Percentiles rank a stretch among this genome's conserved stretches.
These are phyloP conservation scores for Peromyscus maniculatus DNA, from an alignment of 2,113 vertebrate species.

Conservation along the genomic window DNA sequence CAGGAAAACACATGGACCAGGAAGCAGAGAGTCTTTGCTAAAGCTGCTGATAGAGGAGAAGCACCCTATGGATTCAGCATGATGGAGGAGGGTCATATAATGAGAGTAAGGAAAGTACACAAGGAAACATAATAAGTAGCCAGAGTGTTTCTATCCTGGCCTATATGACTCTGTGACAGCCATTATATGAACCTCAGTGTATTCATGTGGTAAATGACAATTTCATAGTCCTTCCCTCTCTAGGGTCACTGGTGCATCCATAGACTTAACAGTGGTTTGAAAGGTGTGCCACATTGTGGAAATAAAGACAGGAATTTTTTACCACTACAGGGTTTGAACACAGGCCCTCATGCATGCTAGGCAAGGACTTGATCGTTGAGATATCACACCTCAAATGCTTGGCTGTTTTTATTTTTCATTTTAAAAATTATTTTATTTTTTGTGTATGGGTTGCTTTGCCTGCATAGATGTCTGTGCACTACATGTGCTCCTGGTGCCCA, in stretches of 20 bases:
- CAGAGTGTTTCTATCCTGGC: too few relatives aligned
- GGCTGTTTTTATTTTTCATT: background rate
- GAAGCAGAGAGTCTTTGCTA: background rate
- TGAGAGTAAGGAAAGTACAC: too few relatives aligned
- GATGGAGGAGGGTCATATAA: background rate
- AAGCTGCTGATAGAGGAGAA: background rate
- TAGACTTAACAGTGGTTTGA: background rate
- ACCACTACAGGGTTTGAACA: too few relatives aligned
- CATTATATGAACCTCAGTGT: background rate
- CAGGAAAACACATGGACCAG: background rate
- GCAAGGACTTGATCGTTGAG: background rate
- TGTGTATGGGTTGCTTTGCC: background rate
- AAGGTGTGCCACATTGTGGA: background rate
- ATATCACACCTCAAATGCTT: background rate
- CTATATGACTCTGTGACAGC: background rate
- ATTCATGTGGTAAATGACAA: background rate
- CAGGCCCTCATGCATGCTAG: background rate
- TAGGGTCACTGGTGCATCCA: background rate
- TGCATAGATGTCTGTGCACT: background rate
- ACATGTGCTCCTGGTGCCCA: background rate
- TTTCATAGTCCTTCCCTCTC: background rate
- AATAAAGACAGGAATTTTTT: background rate
- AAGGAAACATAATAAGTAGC: accelerated
- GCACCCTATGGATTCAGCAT: background rate
- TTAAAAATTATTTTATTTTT: background rate